Evolutionary conservation across 2,888 invertebrate genomes (phyloP).

Genomic region (Morinoia aosen): DNA sequence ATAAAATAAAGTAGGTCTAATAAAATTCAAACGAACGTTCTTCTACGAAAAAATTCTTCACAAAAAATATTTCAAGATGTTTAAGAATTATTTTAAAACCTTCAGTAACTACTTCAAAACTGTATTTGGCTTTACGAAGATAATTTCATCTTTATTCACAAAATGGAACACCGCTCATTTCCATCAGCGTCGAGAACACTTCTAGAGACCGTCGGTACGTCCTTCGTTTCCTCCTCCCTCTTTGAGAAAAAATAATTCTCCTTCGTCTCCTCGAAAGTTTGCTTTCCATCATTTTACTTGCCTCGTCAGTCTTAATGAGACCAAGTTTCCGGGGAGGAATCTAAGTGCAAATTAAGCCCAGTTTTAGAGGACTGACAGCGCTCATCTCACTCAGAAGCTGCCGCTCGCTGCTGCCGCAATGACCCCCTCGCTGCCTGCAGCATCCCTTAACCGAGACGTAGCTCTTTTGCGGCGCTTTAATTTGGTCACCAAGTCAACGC

Average conservation of each 20-base stretch:
- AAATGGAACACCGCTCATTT: neutral
- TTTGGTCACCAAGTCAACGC: neutral
- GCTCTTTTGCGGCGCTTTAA: neutral
- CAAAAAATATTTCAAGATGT: too few species aligned
- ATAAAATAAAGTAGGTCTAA: too few species aligned
- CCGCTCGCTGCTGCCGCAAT: neutral
- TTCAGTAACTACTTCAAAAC: too few species aligned
- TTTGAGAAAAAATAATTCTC: neutral
- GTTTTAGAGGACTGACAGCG: slow-evolving; percentile 3
- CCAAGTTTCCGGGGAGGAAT: slow-evolving; percentile 3
- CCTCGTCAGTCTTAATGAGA: slow-evolving; percentile 17
- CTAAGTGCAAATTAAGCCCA: slow-evolving; percentile 17
- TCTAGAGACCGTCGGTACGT: neutral
- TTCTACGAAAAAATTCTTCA: too few species aligned
- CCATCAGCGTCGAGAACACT: neutral
- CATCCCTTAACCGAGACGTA: neutral
- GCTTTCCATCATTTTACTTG: slow-evolving; percentile 9
- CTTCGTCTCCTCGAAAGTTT: slow-evolving; percentile 3
- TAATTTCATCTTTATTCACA: neutral
- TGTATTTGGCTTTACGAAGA: too few species aligned
- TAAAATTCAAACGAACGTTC: too few species aligned
- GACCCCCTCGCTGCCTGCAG: neutral
- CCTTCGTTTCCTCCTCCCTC: neutral
- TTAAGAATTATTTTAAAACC: too few species aligned
- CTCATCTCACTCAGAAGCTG: neutral